Evolutionary conservation across 1,140 invertebrate species (phyloP).

Genomic region (Drosophila teissieri): DNA sequence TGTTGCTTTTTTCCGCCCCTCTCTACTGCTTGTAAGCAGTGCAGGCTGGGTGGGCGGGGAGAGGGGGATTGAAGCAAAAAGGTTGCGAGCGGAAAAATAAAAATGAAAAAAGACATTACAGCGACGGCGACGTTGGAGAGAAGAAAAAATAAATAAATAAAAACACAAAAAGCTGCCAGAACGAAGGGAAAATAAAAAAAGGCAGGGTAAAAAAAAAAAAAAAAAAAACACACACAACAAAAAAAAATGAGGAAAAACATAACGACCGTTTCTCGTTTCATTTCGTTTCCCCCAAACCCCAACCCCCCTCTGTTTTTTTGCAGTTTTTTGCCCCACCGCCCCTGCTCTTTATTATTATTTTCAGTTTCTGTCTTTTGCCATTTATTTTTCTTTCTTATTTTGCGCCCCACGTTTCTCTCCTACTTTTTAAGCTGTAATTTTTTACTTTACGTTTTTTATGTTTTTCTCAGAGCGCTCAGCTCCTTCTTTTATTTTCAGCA

Average conservation of each 20-base stretch:
- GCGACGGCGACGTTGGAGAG: slow-evolving; percentile 44
- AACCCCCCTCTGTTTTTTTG: slow-evolving; percentile 42
- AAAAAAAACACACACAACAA: no score
- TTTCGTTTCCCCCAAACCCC: slow-evolving; percentile 24
- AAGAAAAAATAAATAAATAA: slow-evolving; percentile 69
- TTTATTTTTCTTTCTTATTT: slow-evolving; percentile 51
- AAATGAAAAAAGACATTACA: slow-evolving; percentile 81
- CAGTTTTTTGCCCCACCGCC: slow-evolving; percentile 32
- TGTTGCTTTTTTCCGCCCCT: slow-evolving; percentile 12
- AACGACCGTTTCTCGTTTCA: slow-evolving; percentile 78
- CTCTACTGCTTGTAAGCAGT: slow-evolving; percentile 42
- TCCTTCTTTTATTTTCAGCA: slow-evolving; percentile 55
- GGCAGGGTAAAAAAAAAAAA: slow-evolving; percentile 21
- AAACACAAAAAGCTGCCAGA: slow-evolving; percentile 78
- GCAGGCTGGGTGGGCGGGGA: background rate
- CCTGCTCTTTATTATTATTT: slow-evolving; percentile 76
- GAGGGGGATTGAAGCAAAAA: slow-evolving; percentile 57
- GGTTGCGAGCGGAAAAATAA: slow-evolving; percentile 77
- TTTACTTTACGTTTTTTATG: slow-evolving; percentile 79
- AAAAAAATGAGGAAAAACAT: slow-evolving; percentile 59
- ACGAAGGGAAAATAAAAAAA: slow-evolving; percentile 26
- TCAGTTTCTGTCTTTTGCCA: slow-evolving; percentile 75
- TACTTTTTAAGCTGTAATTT: slow-evolving; percentile 79
- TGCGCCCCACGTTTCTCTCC: slow-evolving; percentile 40
- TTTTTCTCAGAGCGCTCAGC: slow-evolving; percentile 24